These are phyloP conservation scores for Leptopilina myrica DNA, from an alignment of 2,888 invertebrate genomes.

Conservation along the genomic window DNA sequence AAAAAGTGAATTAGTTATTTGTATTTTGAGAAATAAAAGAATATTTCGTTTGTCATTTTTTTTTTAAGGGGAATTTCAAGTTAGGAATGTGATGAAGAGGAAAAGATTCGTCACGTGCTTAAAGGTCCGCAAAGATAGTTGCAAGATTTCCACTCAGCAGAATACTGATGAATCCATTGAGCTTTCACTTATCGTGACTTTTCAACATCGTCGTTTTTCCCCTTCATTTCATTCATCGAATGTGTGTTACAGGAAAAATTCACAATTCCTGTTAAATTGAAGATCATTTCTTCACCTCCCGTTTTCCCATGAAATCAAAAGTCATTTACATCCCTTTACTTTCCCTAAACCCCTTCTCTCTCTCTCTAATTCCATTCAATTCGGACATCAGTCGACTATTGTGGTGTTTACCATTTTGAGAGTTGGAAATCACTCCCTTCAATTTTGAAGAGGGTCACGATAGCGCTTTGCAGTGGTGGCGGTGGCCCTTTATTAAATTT, in stretches of 20 bases:
- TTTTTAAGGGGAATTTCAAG: not conserved
- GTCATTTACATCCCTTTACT: conserved; percentile 27
- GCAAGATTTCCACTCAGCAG: conserved; percentile 20
- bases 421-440: not conserved
- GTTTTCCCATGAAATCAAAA: not conserved
- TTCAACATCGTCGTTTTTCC: not conserved
- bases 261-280: not conserved
- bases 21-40: too few relatives aligned
- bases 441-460: conserved; percentile 7
- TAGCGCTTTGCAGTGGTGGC: not conserved
- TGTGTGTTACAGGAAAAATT: not conserved
- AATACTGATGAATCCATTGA: conserved; percentile 25
- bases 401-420: not conserved
- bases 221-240: not conserved
- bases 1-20: not conserved
- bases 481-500: conserved; percentile 71
- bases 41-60: too few relatives aligned
- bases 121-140: conserved; percentile 2
- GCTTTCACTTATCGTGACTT: conserved; percentile 28
- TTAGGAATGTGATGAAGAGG: not conserved
- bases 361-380: not conserved
- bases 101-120: conserved; percentile 10
- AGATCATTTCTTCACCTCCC: not conserved
- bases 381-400: conserved; percentile 19
- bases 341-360: too few relatives aligned